phyloP scores from a whole-genome alignment of 2,113 vertebrate species.

The Xiphias gladius region DNA sequence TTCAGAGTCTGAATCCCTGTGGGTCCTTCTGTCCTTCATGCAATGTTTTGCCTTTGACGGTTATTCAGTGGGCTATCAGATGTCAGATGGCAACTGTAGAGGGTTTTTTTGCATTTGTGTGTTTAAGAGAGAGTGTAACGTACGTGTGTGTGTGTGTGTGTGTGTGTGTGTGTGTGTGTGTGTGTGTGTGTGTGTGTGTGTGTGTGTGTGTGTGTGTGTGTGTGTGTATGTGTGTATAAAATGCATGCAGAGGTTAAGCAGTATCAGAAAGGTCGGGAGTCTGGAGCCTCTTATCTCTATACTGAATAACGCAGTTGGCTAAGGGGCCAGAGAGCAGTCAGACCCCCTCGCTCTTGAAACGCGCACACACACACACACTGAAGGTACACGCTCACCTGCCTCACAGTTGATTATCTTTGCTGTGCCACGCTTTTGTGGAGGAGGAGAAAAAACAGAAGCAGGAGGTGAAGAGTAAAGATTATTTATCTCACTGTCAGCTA shows the following conservation, averaged over 20 bases:
- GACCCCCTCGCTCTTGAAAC: slow-evolving; percentile 15
- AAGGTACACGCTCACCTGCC: slow-evolving; percentile 29
- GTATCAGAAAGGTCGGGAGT: slow-evolving; percentile 51
- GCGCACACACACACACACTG: slow-evolving; percentile 17
- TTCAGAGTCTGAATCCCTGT: slow-evolving; percentile 17
- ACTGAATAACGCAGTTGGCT: slow-evolving; percentile 61
- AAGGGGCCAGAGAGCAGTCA: slow-evolving; percentile 21
- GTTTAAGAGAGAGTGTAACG: slow-evolving; percentile 10
- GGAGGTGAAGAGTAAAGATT: slow-evolving; percentile 3
- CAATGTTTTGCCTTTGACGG: slow-evolving; percentile 47
- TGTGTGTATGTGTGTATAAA: slow-evolving; percentile 25
- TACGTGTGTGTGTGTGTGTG: slow-evolving; percentile 15
- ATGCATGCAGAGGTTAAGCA: slow-evolving; percentile 54
- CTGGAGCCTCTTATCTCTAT: slow-evolving; percentile 62
- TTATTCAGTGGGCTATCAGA: slow-evolving; percentile 53
- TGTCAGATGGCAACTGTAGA: slow-evolving; percentile 7
- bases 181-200: slow-evolving; percentile 39
- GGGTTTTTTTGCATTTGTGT: slow-evolving; percentile 25
- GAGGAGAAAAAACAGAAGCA: slow-evolving; percentile 1
- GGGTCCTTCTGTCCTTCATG: slow-evolving; percentile 25
- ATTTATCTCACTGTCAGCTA: slow-evolving; percentile 10
- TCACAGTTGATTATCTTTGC: slow-evolving; percentile 34
- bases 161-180: slow-evolving; percentile 9
- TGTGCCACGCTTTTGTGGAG: slow-evolving; percentile 7
- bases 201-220: slow-evolving; percentile 6